Evolutionary conservation across 2,113 vertebrate genomes (phyloP).

Genomic region (Vireo altiloquus): DNA sequence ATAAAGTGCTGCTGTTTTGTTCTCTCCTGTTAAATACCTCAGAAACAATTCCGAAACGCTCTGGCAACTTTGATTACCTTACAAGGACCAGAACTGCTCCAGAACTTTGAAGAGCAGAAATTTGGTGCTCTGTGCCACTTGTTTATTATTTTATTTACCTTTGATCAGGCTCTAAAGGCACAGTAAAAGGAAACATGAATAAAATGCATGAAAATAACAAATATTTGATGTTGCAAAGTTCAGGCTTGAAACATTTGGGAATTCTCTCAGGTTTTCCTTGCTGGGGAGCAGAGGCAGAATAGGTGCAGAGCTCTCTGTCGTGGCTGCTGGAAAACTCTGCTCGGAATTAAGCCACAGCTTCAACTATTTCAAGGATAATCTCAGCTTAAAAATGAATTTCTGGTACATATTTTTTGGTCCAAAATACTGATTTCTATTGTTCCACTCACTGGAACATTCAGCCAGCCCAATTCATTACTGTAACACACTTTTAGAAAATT

Average conservation of each 20-base stretch:
- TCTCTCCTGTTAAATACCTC: neutral
- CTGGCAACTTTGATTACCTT: neutral
- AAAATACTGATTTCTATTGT: neutral
- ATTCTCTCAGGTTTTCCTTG: neutral
- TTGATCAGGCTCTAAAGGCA: conserved; percentile 15
- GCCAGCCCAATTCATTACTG: neutral
- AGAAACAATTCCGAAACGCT: neutral
- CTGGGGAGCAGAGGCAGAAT: neutral
- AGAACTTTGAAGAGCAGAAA: conserved; percentile 10
- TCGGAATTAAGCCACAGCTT: neutral
- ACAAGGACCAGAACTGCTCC: neutral
- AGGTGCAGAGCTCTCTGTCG: neutral
- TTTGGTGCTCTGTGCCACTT: neutral
- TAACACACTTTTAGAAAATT: neutral
- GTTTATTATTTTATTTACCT: neutral
- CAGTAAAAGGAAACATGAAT: conserved; percentile 10
- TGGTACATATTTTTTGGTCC: neutral
- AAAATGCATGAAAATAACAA: neutral
- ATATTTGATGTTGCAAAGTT: neutral
- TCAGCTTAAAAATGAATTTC: neutral
- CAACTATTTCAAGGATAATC: neutral
- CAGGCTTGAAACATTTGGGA: neutral
- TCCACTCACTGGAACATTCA: neutral
- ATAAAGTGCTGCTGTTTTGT: neutral
- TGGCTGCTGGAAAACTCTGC: neutral